Base-by-base conservation (phyloP, 2,888 invertebrate genomes). In the Perizoma affinitatum region DNA sequence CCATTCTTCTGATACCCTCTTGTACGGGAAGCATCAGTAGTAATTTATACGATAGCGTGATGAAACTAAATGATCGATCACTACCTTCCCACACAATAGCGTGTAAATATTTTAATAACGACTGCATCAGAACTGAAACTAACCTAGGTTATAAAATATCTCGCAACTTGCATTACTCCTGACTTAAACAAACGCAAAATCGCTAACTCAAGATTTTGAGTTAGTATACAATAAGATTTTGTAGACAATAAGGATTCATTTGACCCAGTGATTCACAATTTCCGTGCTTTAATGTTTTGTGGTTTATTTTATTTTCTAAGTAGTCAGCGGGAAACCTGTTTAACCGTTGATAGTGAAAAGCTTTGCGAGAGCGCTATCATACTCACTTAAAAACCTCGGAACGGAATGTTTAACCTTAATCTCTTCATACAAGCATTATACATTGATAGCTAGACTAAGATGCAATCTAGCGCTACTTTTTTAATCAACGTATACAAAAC, bases 281-380 rank as follows among this genome's bases (percentile, higher is more conserved):
- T 34, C 36, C 11, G 36, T 42, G 50, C 40, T 51, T 41, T 50
- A 53, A 59, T 61, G 46, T 40, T 61, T 56, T 68, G 67, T 65
- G 63, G 58, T 69, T 63, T 66, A 65, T 56, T 59, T 61, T 49
- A 68, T 65, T 72, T 71, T 68, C 65, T 70, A 72, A 60, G 66
- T 61, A 67, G 60, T 54, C 58, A 70, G 68, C 60, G 69, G 69
- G 69, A 35, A 55, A 34, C 10, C 36, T 62, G 60, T 66, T 66
- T 64, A 69, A 71, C 68, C 67, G 63, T 52, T 69, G 65, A 69
- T 71, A 72, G 72, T 68, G 65, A 71, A 68, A 69, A 67, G 53
- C 41, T 6, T 34, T 22, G 9, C 10, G 40, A 9, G 11, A 7
- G 5, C n/a, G 43, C 9, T 22, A 51, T 41, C 40, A 40, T 43